Percentiles rank a stretch among this genome's conserved stretches.
phyloP scores from a whole-genome alignment of 92 coral and sea anemone species.

The Palythoa caribaeorum region DNA sequence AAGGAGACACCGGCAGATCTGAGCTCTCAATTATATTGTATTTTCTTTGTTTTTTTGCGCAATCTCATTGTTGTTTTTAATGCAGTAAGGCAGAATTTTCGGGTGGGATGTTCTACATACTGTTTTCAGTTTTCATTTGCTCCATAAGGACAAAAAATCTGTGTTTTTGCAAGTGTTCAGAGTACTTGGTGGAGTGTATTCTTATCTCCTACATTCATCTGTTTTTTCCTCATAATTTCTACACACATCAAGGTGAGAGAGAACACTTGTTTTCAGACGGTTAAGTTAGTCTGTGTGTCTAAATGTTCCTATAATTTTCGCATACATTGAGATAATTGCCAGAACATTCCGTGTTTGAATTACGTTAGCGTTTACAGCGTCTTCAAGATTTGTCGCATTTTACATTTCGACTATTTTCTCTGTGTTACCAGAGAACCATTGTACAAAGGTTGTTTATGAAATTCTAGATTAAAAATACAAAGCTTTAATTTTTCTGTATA shows the following conservation, averaged over 20 bases:
- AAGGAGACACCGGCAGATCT: background rate
- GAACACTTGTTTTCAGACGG: background rate
- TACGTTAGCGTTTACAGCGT: background rate
- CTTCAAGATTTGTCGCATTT: background rate
- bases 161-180: background rate
- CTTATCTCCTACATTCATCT: slow-evolving; percentile 32
- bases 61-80: too few relatives aligned
- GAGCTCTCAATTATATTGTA: background rate
- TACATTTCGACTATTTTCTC: background rate
- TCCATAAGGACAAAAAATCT: too few relatives aligned
- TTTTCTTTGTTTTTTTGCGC: too few relatives aligned
- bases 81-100: too few relatives aligned
- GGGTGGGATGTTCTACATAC: too few relatives aligned
- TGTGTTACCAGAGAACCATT: background rate
- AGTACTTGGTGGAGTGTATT: too few relatives aligned
- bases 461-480: background rate
- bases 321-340: background rate
- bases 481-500: background rate
- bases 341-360: background rate
- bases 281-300: background rate
- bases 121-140: too few relatives aligned
- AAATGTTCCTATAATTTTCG: background rate
- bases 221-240: background rate
- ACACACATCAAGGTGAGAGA: background rate
- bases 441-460: background rate